A percentile compares a stretch with the other conserved stretches of the same genome.
These are phyloP conservation scores for Lomographa bimaculata DNA, from an alignment of 2,888 invertebrate genomes.

Conservation along the genomic window DNA sequence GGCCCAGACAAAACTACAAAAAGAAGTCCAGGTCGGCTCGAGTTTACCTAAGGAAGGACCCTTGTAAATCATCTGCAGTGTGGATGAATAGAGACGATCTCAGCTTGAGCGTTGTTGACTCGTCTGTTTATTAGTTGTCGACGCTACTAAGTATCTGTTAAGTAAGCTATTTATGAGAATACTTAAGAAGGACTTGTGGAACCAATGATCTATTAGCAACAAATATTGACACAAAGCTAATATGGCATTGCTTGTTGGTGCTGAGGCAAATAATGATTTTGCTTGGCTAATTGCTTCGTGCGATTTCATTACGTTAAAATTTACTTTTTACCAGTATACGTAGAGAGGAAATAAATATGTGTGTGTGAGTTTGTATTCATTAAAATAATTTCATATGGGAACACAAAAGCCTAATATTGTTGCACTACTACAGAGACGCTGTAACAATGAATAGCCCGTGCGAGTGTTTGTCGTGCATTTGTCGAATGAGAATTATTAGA, in stretches of 20 bases:
- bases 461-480: constrained; percentile 83
- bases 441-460: constrained; percentile 77
- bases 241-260: constrained; percentile 14
- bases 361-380: constrained; percentile 52
- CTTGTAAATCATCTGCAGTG: constrained; percentile 81
- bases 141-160: constrained; percentile 75
- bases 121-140: constrained; percentile 77
- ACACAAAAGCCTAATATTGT: constrained; percentile 71
- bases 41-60: constrained; percentile 82
- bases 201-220: constrained; percentile 40
- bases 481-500: constrained; percentile 81
- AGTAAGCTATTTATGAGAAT: constrained; percentile 70
- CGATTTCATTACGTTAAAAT: constrained; percentile 3
- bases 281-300: constrained; percentile 2
- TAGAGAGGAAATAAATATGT: constrained; percentile 12
- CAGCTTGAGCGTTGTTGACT: constrained; percentile 76
- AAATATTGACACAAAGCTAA: constrained; percentile 27
- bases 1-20: constrained; percentile 77
- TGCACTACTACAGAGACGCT: constrained; percentile 72
- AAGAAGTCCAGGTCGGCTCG: constrained; percentile 75
- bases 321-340: constrained; percentile 1
- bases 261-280: constrained; percentile 15
- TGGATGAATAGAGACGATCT: constrained; percentile 71
- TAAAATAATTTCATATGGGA: constrained; percentile 61
- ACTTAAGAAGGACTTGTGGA: constrained; percentile 54